phyloP scores from a whole-genome alignment of 2,888 invertebrate species.

The Nycteola revayana region DNA sequence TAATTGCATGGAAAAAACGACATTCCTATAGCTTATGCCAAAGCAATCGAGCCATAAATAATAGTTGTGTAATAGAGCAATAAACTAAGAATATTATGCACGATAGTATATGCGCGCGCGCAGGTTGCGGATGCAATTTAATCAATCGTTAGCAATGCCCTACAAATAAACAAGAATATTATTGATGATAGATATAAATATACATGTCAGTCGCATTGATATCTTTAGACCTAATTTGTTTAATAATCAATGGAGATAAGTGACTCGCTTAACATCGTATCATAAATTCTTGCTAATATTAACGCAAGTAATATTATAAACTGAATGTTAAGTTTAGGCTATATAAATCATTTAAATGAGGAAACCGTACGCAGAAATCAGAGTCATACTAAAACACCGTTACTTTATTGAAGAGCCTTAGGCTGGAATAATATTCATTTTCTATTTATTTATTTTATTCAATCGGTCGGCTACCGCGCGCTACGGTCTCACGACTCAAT shows the following conservation, averaged over 20 bases:
- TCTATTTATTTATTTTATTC: conserved; percentile 71
- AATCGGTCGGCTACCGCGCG: conserved; percentile 56
- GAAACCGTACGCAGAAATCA: conserved; percentile 12
- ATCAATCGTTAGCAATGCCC: conserved; percentile 37
- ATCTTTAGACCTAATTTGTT: conserved; percentile 29
- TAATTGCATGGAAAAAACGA: conserved; percentile 49
- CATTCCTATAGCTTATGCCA: conserved; percentile 44
- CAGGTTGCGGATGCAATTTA: conserved; percentile 41
- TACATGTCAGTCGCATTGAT: conserved; percentile 26
- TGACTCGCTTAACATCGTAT: conserved; percentile 14
- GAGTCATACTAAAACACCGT: conserved; percentile 39
- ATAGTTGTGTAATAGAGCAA: conserved; percentile 61
- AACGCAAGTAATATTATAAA: conserved; percentile 12
- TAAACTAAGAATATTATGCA: conserved; percentile 50
- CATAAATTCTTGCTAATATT: conserved; percentile 15
- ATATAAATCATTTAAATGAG: conserved; percentile 17
- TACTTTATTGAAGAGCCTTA: conserved; percentile 43
- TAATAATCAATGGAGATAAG: conserved; percentile 22
- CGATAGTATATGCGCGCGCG: conserved; percentile 34
- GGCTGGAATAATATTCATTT: conserved; percentile 45
- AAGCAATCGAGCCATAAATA: conserved; percentile 49
- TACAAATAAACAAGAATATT: conserved; percentile 40
- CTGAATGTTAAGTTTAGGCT: conserved; percentile 5
- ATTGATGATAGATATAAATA: conserved; percentile 33
- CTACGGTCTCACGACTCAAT: conserved; percentile 76